Percentiles rank a stretch among this genome's conserved stretches.
Conservation (phyloP, 2,797 vertebrate species). For the Onychomys leucogaster region DNA sequence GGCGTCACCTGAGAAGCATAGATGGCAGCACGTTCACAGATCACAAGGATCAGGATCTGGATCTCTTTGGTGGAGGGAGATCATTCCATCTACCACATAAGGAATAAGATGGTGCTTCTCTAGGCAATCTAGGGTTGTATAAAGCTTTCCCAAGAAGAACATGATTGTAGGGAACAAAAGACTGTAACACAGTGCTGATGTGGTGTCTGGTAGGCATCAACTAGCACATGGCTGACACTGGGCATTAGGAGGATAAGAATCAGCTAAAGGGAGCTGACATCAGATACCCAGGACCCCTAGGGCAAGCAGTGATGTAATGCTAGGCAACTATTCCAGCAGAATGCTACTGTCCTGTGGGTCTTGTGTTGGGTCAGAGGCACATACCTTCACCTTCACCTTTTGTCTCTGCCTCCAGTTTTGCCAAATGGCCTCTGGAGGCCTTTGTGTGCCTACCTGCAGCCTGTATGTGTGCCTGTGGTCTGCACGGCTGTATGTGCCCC, state of each 20-base stretch:
- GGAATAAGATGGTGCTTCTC: background rate
- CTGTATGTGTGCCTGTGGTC: background rate
- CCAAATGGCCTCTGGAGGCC: background rate
- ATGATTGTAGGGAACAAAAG: background rate
- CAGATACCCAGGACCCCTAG: background rate
- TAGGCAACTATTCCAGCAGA: background rate
- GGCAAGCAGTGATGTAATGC: background rate
- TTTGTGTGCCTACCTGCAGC: background rate
- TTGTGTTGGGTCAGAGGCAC: fast-evolving
- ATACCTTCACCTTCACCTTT: background rate
- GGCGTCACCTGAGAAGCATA: background rate
- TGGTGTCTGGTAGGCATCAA: background rate
- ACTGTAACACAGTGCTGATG: too few relatives aligned
- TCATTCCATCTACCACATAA: background rate
- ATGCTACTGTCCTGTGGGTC: background rate
- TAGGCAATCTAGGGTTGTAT: background rate
- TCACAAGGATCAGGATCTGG: too few relatives aligned
- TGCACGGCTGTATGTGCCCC: background rate
- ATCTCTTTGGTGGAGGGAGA: background rate
- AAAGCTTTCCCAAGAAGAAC: background rate
- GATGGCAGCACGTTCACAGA: background rate
- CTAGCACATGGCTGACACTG: background rate
- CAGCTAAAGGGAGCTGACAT: background rate
- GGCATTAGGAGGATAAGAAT: background rate
- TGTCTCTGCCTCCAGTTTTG: background rate